Evolutionary conservation across 1,140 invertebrate species (phyloP).

Genomic region (Neomicropteryx cornuta): DNA sequence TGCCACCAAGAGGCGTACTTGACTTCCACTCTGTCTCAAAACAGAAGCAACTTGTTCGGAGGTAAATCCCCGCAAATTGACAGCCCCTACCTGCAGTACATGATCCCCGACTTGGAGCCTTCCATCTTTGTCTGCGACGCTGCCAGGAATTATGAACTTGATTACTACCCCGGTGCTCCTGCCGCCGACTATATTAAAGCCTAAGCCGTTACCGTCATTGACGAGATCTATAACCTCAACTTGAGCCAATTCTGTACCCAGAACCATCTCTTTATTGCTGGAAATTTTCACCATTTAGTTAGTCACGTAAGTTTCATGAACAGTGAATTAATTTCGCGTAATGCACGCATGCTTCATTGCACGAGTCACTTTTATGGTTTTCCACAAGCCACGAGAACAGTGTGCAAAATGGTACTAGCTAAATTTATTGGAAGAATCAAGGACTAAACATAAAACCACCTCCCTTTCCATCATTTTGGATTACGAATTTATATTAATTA

Average conservation of each 20-base stretch:
- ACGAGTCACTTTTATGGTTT: too few relatives aligned
- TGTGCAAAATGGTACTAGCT: too few relatives aligned
- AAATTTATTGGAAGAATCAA: too few relatives aligned
- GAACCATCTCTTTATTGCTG: conserved; percentile 41
- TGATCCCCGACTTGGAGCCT: conserved; percentile 86
- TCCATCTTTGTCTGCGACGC: conserved; percentile 82
- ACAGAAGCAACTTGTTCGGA: conserved; percentile 90
- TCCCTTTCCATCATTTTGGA: too few relatives aligned
- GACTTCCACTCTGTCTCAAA: conserved; percentile 73
- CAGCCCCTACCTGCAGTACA: conserved; percentile 87
- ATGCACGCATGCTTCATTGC: too few relatives aligned
- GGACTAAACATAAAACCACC: too few relatives aligned
- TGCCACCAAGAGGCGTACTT: conserved; percentile 83
- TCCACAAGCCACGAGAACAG: too few relatives aligned
- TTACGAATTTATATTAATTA: too few relatives aligned
- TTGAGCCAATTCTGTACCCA: conserved; percentile 87
- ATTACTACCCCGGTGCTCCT: conserved; percentile 93
- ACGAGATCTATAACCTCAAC: conserved; percentile 82
- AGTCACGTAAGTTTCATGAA: too few relatives aligned
- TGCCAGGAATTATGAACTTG: conserved; percentile 86
- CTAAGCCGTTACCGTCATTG: conserved; percentile 69
- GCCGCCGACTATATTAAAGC: conserved; percentile 91
- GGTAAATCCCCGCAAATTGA: conserved; percentile 82
- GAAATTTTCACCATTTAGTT: conserved; percentile 26
- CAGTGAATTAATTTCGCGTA: too few relatives aligned